Percentiles rank a stretch among this genome's conserved stretches.
These are phyloP conservation scores for Knipowitschia caucasica DNA, from an alignment of 2,797 vertebrate species.

Conservation along the genomic window DNA sequence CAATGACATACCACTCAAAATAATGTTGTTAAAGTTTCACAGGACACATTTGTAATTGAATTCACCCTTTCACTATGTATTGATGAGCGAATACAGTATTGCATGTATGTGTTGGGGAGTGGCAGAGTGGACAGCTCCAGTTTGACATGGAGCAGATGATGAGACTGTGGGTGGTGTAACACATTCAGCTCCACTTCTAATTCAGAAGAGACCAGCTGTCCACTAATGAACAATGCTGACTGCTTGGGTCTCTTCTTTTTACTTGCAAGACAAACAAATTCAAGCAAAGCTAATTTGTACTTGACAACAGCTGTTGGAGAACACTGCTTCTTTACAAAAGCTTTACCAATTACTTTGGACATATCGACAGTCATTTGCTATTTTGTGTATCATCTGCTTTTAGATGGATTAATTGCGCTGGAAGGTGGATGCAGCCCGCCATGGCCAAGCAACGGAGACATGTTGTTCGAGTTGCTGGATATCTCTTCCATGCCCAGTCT, in stretches of 20 bases:
- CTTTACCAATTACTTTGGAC: background rate
- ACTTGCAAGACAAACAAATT: background rate
- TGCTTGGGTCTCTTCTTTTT: slow-evolving; percentile 15
- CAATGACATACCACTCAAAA: slow-evolving; percentile 40
- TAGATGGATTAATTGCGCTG: slow-evolving; percentile 66
- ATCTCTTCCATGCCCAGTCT: slow-evolving; percentile 81
- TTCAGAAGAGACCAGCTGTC: slow-evolving; percentile 52
- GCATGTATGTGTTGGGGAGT: slow-evolving; percentile 6
- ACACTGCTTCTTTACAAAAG: background rate
- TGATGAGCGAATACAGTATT: background rate
- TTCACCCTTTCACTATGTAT: slow-evolving; percentile 1
- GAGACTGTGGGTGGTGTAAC: slow-evolving; percentile 60
- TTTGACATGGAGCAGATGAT: slow-evolving; percentile 56
- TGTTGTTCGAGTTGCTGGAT: slow-evolving; percentile 80
- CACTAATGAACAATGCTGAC: slow-evolving; percentile 18
- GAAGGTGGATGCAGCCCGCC: slow-evolving; percentile 64
- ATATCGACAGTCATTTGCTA: background rate
- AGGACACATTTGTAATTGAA: slow-evolving; percentile 22
- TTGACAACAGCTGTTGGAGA: background rate
- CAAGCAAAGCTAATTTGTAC: background rate
- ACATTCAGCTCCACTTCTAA: slow-evolving; percentile 49
- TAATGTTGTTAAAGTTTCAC: slow-evolving; percentile 48
- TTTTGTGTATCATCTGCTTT: slow-evolving; percentile 16
- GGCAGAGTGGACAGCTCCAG: slow-evolving; percentile 12
- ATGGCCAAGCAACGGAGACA: slow-evolving; percentile 81